Evolutionary conservation across 2,888 invertebrate genomes (phyloP).

Genomic region (Acronicta alni): DNA sequence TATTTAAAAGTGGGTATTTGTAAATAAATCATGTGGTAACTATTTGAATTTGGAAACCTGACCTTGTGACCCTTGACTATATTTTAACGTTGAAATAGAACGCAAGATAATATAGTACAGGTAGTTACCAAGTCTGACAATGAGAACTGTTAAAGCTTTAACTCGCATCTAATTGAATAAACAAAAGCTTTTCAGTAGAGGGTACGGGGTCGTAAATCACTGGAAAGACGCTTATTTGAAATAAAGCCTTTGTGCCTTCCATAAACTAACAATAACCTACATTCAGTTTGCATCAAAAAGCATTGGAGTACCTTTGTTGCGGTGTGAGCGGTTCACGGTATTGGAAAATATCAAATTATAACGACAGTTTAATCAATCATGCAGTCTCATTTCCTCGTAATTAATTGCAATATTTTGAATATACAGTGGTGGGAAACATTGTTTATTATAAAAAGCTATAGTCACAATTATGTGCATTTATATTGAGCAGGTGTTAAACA

Average conservation of each 20-base stretch:
- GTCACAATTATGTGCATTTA: no score
- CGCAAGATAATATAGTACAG: not conserved
- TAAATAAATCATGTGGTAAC: no score
- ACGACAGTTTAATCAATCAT: constrained; percentile 21
- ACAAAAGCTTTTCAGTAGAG: constrained; percentile 64
- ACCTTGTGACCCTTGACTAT: not conserved
- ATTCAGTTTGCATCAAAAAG: constrained; percentile 40
- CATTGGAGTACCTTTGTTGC: constrained; percentile 36
- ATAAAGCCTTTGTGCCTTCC: constrained; percentile 53
- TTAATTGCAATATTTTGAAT: no score
- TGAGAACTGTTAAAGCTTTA: constrained; percentile 47
- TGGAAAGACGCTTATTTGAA: constrained; percentile 60
- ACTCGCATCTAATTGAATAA: constrained; percentile 64
- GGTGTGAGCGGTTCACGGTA: constrained; percentile 17
- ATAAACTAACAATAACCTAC: constrained; percentile 54
- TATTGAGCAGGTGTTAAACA: no score
- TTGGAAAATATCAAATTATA: constrained; percentile 13
- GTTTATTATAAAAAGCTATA: no score
- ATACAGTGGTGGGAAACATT: no score
- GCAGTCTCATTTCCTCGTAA: constrained; percentile 7
- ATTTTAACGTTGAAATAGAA: constrained; percentile 8
- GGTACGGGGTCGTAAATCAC: constrained; percentile 64
- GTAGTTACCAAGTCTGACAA: constrained; percentile 30
- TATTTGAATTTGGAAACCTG: not conserved
- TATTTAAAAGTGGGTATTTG: no score